Base-by-base conservation (phyloP, 2,113 vertebrate genomes). In the Pygoscelis adeliae region DNA sequence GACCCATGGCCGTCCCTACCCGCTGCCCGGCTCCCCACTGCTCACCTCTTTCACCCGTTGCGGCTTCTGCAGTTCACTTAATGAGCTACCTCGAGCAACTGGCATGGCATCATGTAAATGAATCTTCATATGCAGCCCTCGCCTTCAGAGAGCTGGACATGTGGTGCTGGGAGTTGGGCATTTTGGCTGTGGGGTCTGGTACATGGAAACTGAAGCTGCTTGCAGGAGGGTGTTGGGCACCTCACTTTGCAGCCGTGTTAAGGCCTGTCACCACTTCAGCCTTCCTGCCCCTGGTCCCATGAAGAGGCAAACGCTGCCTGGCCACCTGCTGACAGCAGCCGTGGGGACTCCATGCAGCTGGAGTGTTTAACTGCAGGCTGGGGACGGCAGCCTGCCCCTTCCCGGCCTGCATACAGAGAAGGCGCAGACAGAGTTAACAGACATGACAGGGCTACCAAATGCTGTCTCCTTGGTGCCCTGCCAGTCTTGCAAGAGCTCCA, bases 11-110 rank as follows among this genome's bases (percentile, higher is more conserved):
- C 1, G 3, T 15, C 52, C 32, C 32, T 23, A 2, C 44, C n/a
- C 0, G 1, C 59, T 73, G 59, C 52, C 26, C 0, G 0, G 44
- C 52, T 65, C 50, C 38, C 65, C 3, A 1, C 32, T 15, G 36
- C 22, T 44, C 4, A 0, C 78, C 22, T 22, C 18, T 52, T 27
- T 59, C 30, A 22, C 38, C 25, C 11, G 0, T 49, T 46, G 32
- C 1, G 3, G 46, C 27, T 34, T 44, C 38, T 38, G 18, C 38
- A 20, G 15, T 16, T 74, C 34, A 14, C 46, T 34, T 26, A 34
- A 34, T 0, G 3, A 52, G 26, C 36, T 67, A 9, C 47, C 40
- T 40, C 0, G 3, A 47, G 38, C 34, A 53, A 11, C 47, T 38
- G 42, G 14, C 42, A 15, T 42, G 42, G 42, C 42, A 42, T 42